A percentile compares a stretch with the other conserved stretches of the same genome.
Conservation (phyloP, 2,113 vertebrate genomes). For the Pao palembangensis region DNA sequence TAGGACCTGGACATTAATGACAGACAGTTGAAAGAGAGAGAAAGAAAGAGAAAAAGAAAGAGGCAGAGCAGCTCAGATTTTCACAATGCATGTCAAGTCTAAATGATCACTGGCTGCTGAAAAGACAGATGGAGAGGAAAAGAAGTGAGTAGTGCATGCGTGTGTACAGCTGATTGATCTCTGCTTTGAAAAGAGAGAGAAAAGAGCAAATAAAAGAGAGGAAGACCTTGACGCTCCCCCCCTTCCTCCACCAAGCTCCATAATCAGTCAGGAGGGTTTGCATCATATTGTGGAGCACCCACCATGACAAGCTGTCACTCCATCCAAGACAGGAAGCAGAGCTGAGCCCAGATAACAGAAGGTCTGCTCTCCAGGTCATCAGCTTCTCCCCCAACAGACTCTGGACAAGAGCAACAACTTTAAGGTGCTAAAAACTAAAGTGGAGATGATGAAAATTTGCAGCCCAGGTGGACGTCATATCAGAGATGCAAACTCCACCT, state of each 20-base stretch:
- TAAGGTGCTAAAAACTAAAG: constrained; percentile 1
- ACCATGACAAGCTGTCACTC: constrained; percentile 71
- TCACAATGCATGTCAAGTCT: constrained; percentile 99
- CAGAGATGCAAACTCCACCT: constrained; percentile 1
- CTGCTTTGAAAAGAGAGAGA: constrained; percentile 71
- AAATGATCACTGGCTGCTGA: constrained; percentile 91
- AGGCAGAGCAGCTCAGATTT: constrained; percentile 78
- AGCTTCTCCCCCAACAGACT: constrained; percentile 41
- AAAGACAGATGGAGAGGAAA: constrained; percentile 86
- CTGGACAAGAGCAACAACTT: constrained; percentile 26
- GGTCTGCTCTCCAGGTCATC: constrained; percentile 33
- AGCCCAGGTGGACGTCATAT: not conserved
- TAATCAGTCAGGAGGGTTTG: constrained; percentile 53
- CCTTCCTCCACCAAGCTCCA: constrained; percentile 48
- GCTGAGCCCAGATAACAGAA: constrained; percentile 44
- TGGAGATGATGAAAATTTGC: not conserved
- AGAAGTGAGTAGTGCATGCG: constrained; percentile 72
- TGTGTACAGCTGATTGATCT: constrained; percentile 89
- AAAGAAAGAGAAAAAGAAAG: constrained; percentile 75
- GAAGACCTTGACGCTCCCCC: constrained; percentile 67
- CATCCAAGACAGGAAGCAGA: constrained; percentile 43
- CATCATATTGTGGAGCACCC: constrained; percentile 68
- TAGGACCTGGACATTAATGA: constrained; percentile 97
- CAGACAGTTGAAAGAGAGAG: constrained; percentile 89
- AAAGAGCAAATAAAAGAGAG: constrained; percentile 62